These are phyloP conservation scores for Amblyjoppa fuscipennis DNA, from an alignment of 2,888 invertebrate genomes.

Conservation along the genomic window DNA sequence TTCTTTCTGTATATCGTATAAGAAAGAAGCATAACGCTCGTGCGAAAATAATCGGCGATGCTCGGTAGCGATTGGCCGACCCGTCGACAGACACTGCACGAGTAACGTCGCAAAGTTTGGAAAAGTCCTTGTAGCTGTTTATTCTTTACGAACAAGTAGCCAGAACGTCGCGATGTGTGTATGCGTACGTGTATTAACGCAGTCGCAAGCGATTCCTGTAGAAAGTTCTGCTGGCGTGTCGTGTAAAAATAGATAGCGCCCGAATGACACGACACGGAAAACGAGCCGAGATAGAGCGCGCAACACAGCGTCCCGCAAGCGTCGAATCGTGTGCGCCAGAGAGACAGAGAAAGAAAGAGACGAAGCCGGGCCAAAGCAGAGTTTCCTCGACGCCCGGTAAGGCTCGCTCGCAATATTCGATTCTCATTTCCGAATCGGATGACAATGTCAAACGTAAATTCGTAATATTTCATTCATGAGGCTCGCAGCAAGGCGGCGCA, in stretches of 20 bases:
- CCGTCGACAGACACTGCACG: neutral
- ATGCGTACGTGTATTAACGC: neutral
- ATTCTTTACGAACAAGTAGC: neutral
- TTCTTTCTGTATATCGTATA: no score
- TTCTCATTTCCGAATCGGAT: neutral
- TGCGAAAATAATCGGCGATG: no score
- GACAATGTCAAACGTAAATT: neutral
- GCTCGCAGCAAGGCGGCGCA: no score
- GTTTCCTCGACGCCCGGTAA: constrained; percentile 2
- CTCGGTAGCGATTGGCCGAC: no score
- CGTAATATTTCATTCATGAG: neutral
- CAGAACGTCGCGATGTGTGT: neutral
- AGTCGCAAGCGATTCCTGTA: constrained; percentile 53
- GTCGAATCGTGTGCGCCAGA: constrained; percentile 55
- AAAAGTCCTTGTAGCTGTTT: neutral
- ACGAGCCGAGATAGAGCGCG: constrained; percentile 48
- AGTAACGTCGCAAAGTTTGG: neutral
- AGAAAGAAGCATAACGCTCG: neutral
- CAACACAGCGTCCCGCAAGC: constrained; percentile 47
- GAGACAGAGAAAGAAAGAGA: constrained; percentile 14
- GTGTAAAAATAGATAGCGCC: constrained; percentile 68
- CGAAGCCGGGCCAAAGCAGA: constrained; percentile 46
- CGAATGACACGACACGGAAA: constrained; percentile 62
- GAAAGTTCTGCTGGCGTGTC: constrained; percentile 65
- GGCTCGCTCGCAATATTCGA: neutral